A percentile compares a stretch with the other conserved stretches of the same genome.
Conservation (phyloP, 2,113 vertebrate species). For the Tachysurus fulvidraco region DNA sequence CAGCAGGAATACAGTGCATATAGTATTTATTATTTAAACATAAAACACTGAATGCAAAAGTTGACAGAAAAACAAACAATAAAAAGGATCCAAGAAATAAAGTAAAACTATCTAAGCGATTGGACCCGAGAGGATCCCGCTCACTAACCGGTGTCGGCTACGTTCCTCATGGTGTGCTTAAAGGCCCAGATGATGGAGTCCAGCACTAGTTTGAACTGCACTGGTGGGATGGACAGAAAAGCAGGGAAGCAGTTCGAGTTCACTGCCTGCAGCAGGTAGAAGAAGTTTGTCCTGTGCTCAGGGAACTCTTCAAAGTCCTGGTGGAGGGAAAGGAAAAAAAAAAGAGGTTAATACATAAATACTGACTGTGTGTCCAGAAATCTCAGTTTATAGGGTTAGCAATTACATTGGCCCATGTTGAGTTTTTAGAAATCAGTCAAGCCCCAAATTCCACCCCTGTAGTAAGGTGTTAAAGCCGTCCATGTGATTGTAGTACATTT, state of each 20-base stretch:
- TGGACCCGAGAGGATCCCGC: neutral
- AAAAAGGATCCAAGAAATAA: no score
- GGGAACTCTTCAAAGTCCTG: conserved; percentile 97
- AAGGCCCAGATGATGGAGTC: conserved; percentile 99
- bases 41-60: neutral
- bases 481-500: neutral
- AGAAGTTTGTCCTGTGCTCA: conserved; percentile 95
- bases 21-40: neutral
- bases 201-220: conserved; percentile 93
- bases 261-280: conserved; percentile 92
- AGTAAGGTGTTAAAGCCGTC: neutral
- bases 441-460: neutral
- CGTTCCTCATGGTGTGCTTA: conserved; percentile 97
- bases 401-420: no score
- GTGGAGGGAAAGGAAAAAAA: neutral
- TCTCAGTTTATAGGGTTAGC: no score
- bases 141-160: conserved; percentile 89
- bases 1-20: no score
- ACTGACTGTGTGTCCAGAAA: no score
- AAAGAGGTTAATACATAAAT: neutral
- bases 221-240: conserved; percentile 91
- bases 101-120: no score
- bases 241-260: conserved; percentile 96
- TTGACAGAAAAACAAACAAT: neutral
- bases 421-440: no score